phyloP scores from a whole-genome alignment of 2,888 invertebrate species.

The Tetragonula carbonaria region DNA sequence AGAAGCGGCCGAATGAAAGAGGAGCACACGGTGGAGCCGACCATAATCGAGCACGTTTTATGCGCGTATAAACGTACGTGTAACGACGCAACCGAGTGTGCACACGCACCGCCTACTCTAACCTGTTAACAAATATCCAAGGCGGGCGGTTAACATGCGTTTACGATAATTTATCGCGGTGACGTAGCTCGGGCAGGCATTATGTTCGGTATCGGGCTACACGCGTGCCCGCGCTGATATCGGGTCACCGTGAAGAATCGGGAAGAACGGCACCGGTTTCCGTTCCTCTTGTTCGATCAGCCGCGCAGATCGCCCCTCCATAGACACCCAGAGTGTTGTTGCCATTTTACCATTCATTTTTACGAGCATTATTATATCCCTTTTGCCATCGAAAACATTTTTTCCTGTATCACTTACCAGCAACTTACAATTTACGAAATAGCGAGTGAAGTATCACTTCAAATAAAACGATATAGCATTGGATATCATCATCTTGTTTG shows the following conservation, averaged over 20 bases:
- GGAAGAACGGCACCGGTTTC: conserved; percentile 23
- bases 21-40: conserved; percentile 28
- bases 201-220: conserved; percentile 59
- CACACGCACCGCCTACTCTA: conserved; percentile 76
- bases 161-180: conserved; percentile 80
- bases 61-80: conserved; percentile 62
- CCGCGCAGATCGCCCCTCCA: background rate
- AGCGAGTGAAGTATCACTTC: no score
- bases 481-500: no score
- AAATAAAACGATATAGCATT: no score
- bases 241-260: conserved; percentile 59
- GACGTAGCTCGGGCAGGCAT: conserved; percentile 53
- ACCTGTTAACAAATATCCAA: conserved; percentile 81
- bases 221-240: conserved; percentile 57
- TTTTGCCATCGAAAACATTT: no score
- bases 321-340: background rate
- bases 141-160: conserved; percentile 78
- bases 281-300: conserved; percentile 1
- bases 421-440: no score
- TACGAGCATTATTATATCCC: background rate
- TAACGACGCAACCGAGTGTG: conserved; percentile 59
- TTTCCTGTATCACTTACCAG: no score
- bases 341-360: background rate
- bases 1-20: conserved; percentile 28
- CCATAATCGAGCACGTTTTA: conserved; percentile 57